A percentile compares a stretch with the other conserved stretches of the same genome.
phyloP scores from a whole-genome alignment of 2,113 vertebrate species.

The Motacilla tschutschensis region DNA sequence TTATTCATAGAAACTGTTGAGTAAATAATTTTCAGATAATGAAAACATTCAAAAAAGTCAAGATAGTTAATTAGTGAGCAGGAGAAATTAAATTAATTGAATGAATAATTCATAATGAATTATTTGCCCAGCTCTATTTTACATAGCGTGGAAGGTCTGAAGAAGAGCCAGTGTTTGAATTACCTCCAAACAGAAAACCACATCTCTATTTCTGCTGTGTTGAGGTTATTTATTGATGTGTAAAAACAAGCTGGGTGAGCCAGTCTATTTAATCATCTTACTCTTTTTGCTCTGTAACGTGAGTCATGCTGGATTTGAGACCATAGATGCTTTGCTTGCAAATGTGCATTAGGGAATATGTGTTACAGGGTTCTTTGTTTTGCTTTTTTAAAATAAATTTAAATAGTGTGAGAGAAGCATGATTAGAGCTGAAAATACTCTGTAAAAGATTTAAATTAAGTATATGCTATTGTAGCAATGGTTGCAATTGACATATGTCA shows the following conservation, averaged over 20 bases:
- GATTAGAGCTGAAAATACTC: conserved; percentile 13
- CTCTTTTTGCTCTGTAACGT: conserved; percentile 30
- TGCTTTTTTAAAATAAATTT: background rate
- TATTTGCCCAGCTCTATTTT: conserved; percentile 49
- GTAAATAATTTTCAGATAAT: conserved; percentile 66
- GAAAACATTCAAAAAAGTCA: conserved; percentile 68
- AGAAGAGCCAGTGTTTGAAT: conserved; percentile 55
- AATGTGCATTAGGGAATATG: conserved; percentile 35
- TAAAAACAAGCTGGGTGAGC: conserved; percentile 56
- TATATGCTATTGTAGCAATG: background rate
- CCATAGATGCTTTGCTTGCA: conserved; percentile 29
- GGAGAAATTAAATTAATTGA: conserved; percentile 67
- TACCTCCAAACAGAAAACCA: conserved; percentile 53
- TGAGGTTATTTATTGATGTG: conserved; percentile 65
- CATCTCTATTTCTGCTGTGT: conserved; percentile 53
- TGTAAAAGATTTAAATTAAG: conserved; percentile 21
- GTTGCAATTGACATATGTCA: background rate
- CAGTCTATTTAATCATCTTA: conserved; percentile 56
- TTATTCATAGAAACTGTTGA: conserved; percentile 64
- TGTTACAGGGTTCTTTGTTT: background rate
- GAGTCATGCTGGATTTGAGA: conserved; percentile 55
- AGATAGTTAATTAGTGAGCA: conserved; percentile 65
- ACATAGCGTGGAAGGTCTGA: conserved; percentile 47
- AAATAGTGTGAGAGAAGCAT: background rate
- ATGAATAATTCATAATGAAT: conserved; percentile 68